These are phyloP conservation scores for Dicaeum eximium DNA, from an alignment of 2,113 vertebrate genomes.

Conservation along the genomic window DNA sequence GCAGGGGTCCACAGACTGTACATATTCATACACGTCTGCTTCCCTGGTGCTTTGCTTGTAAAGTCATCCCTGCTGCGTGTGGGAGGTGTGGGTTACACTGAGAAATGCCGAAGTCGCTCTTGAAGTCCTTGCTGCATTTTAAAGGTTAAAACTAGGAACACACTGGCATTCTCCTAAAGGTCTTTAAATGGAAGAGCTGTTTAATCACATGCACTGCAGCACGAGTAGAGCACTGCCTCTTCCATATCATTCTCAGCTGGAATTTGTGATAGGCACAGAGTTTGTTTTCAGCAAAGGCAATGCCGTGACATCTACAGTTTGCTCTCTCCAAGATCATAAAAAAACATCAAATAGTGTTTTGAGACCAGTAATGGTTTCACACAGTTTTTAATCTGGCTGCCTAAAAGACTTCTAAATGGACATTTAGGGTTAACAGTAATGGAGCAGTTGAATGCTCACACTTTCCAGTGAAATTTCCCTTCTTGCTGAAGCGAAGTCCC, in stretches of 20 bases:
- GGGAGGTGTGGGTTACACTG: slow-evolving; percentile 55
- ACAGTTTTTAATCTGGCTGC: neutral
- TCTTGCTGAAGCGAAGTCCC: neutral
- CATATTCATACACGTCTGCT: neutral
- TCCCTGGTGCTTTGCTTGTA: neutral
- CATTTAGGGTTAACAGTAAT: neutral
- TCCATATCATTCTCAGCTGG: neutral
- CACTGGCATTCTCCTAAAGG: slow-evolving; percentile 1
- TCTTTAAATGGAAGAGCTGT: slow-evolving; percentile 36
- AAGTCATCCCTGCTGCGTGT: slow-evolving; percentile 14
- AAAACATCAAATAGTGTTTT: neutral
- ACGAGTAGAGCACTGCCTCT: neutral
- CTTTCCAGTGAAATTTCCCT: neutral
- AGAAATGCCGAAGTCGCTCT: slow-evolving; percentile 38
- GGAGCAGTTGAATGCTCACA: neutral
- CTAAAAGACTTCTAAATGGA: neutral
- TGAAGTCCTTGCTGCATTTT: slow-evolving; percentile 33
- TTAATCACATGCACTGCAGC: slow-evolving; percentile 9
- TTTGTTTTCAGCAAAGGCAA: neutral
- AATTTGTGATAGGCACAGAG: neutral
- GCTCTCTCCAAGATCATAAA: neutral
- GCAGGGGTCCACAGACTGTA: neutral
- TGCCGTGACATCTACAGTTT: neutral
- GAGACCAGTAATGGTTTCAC: neutral
- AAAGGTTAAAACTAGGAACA: slow-evolving; percentile 60